A percentile compares a stretch with the other conserved stretches of the same genome.
Evolutionary conservation across 1,140 invertebrate genomes (phyloP).

Genomic region (Aphaenogaster ashmeadi): DNA sequence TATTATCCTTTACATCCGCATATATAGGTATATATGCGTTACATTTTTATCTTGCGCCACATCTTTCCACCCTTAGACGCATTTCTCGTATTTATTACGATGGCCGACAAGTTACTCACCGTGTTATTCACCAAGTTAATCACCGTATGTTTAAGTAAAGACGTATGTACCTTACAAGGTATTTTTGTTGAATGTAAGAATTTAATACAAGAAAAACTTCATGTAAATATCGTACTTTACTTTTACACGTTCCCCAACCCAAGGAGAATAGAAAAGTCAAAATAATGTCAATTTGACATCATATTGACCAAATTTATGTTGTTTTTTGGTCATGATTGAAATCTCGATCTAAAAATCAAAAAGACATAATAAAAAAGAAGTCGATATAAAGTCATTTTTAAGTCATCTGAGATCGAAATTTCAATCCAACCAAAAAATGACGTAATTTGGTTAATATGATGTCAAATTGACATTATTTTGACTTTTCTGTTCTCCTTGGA

Average conservation of each 20-base stretch:
- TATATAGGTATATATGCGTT: constrained; percentile 87
- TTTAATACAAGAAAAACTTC: constrained; percentile 68
- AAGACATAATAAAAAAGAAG: too few species aligned
- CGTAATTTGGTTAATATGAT: too few species aligned
- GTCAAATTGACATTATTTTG: too few species aligned
- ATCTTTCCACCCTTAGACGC: neutral
- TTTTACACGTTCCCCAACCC: neutral
- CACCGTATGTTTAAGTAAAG: constrained; percentile 48
- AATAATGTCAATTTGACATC: too few species aligned
- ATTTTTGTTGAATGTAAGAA: constrained; percentile 73
- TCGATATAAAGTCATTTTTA: too few species aligned
- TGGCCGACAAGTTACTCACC: neutral
- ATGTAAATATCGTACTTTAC: neutral
- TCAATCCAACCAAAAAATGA: too few species aligned
- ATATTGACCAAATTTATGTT: too few species aligned
- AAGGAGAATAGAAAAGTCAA: too few species aligned
- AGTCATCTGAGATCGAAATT: too few species aligned
- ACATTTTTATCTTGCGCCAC: constrained; percentile 86
- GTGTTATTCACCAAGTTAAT: neutral
- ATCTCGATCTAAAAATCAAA: too few species aligned
- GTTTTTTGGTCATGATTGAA: too few species aligned
- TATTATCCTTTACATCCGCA: constrained; percentile 35
- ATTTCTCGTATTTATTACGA: constrained; percentile 68
- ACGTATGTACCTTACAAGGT: constrained; percentile 35
- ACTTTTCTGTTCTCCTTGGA: too few species aligned